Base-by-base conservation (phyloP, 1,140 invertebrate species). In the Penaeus chinensis region DNA sequence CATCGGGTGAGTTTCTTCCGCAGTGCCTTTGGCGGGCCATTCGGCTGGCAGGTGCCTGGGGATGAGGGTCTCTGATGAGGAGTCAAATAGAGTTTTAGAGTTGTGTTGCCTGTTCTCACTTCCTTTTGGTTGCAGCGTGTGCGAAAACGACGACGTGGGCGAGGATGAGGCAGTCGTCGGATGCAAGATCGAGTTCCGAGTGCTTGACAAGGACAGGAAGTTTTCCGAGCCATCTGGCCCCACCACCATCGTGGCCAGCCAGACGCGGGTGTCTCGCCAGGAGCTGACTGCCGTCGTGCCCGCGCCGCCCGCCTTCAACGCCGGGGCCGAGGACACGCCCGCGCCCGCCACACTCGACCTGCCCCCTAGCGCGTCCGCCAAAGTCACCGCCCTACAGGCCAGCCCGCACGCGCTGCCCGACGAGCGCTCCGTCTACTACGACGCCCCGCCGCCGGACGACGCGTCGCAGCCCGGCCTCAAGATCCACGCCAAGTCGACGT, bases 351-450 rank as follows among this genome's bases (percentile, higher is more conserved):
- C 88, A 42, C 61, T 81, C 42, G 82, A 88, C 85, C 82, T 87
- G 66, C 84, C 87, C 61, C 85, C 89, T 20, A 83, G 81, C 79
- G 82, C 88, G 24, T 71, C 85, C 62, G 66, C 79, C 71, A 90
- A 90, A 82, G 78, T 83, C 69, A 76, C 84, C 62, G 87, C 89
- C 84, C 79, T 87, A 54, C 85, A 89, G 32, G 87, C 87, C 74
- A 90, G 90, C 74, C 89, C 90, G 54, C 76, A 85, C 19, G 81
- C 89, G 16, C 69, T 85, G 24, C 88, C 66, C 24, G 90, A 91
- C 24, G 90, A 91, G 74, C 88, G 90, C 62, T 91, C 90, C 71
- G 87, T 91, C 24, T 91, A 91, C 74, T 91, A 89, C 63, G 90
- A 91, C 81, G 90, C 91, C 19, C 90, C 87, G 24, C 80, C 88